phyloP scores from a whole-genome alignment of 2,113 vertebrate species.

The Periophthalmodon schlosseri region DNA sequence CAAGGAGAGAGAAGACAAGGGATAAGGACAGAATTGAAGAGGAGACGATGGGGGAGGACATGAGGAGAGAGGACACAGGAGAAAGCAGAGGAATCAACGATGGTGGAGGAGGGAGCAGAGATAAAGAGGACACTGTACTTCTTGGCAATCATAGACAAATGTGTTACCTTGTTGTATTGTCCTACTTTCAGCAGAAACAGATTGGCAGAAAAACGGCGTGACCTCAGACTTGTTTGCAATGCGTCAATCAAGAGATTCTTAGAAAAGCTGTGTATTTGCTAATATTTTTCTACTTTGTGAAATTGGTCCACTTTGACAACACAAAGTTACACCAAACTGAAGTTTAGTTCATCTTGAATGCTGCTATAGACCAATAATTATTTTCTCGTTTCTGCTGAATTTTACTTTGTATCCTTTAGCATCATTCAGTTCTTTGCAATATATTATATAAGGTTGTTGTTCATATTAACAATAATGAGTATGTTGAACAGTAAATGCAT shows the following conservation, averaged over 20 bases:
- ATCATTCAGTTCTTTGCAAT: not conserved
- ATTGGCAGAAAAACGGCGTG: slow-evolving; percentile 4
- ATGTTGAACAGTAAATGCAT: no score
- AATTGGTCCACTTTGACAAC: not conserved
- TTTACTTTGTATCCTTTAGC: not conserved
- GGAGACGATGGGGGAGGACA: slow-evolving; percentile 6
- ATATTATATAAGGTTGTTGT: not conserved
- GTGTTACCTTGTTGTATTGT: not conserved
- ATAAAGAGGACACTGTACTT: not conserved
- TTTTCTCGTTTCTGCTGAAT: not conserved
- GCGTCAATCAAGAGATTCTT: not conserved
- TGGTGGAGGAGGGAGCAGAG: not conserved
- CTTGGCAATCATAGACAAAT: slow-evolving; percentile 15
- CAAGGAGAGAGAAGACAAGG: slow-evolving; percentile 1
- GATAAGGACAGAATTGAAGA: no score
- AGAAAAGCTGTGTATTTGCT: not conserved
- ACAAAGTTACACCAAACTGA: not conserved
- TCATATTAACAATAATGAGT: not conserved
- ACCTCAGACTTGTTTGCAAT: not conserved
- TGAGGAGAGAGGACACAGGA: slow-evolving; percentile 4
- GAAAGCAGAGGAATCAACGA: not conserved
- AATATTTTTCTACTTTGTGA: not conserved
- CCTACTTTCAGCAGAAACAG: slow-evolving; percentile 12
- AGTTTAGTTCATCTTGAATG: not conserved
- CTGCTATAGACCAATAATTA: no score